These are phyloP conservation scores for Rhea americana DNA, from an alignment of 2,113 vertebrate genomes.

Conservation along the genomic window DNA sequence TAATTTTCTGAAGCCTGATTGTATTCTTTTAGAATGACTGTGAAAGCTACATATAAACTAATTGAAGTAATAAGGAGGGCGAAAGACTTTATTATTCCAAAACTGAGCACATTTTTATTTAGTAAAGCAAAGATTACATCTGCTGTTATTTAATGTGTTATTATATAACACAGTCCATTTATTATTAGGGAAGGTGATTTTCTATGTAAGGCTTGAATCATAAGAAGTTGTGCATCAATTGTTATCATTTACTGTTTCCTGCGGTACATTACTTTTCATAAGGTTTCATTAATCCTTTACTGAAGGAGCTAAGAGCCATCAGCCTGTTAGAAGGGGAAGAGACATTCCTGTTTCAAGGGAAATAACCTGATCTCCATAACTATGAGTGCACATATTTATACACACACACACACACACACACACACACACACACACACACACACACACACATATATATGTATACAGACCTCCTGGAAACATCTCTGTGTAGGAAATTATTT, in stretches of 20 bases:
- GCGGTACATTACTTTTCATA: constrained; percentile 47
- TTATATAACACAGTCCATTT: constrained; percentile 33
- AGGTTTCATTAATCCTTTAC: constrained; percentile 30
- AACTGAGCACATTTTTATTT: background rate
- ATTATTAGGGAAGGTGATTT: constrained; percentile 52
- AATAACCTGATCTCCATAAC: fast-evolving
- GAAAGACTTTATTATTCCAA: background rate
- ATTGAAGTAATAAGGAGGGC: background rate
- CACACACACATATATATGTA: background rate
- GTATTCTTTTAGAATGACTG: background rate
- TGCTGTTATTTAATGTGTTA: constrained; percentile 45
- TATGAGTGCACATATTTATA: fast-evolving
- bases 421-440: background rate
- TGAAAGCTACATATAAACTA: background rate
- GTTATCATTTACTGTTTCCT: constrained; percentile 48
- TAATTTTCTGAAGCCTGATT: background rate
- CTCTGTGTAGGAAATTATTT: background rate
- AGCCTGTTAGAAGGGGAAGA: background rate
- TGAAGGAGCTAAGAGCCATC: constrained; percentile 20
- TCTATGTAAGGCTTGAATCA: constrained; percentile 15
- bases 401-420: background rate
- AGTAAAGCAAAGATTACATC: constrained; percentile 11
- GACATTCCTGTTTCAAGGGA: background rate
- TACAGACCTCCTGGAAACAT: background rate
- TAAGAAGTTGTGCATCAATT: constrained; percentile 50